These are phyloP conservation scores for Andrena dorsata DNA, from an alignment of 2,888 invertebrate genomes.

Conservation along the genomic window DNA sequence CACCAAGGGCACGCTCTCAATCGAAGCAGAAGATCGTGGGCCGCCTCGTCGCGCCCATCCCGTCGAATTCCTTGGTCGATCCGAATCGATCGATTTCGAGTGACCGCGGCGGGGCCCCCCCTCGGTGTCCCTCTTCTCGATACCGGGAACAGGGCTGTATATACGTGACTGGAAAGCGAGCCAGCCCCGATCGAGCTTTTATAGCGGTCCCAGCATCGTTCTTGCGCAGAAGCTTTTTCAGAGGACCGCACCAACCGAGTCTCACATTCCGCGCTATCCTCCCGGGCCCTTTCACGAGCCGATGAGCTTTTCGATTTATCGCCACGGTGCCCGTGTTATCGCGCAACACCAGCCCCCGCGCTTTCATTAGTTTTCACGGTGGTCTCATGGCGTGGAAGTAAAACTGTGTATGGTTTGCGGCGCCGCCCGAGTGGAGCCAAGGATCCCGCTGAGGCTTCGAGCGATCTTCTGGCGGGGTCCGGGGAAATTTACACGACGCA, in stretches of 20 bases:
- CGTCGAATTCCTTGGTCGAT: not conserved
- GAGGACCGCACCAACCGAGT: conserved; percentile 14
- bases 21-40: not conserved
- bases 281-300: conserved; percentile 78
- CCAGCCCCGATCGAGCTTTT: conserved; percentile 77
- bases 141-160: conserved; percentile 64
- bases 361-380: conserved; percentile 58
- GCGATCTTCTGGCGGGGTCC: not conserved
- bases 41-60: not conserved
- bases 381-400: conserved; percentile 77
- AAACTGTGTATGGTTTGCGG: conserved; percentile 35
- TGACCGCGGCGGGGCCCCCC: not conserved
- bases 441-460: not conserved
- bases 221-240: conserved; percentile 78
- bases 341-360: conserved; percentile 72
- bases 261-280: not conserved
- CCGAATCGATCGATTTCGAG: not conserved
- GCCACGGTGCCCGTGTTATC: conserved; percentile 79
- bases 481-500: too few relatives aligned
- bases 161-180: conserved; percentile 78
- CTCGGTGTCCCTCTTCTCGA: conserved; percentile 22
- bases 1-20: conserved; percentile 23
- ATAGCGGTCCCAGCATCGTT: conserved; percentile 74
- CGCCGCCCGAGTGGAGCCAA: not conserved
- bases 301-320: conserved; percentile 83